Evolutionary conservation across 2,797 vertebrate species (phyloP), one percentile per base, ranked within the genome.

Genomic region (Calcarius lapponicus): DNA sequence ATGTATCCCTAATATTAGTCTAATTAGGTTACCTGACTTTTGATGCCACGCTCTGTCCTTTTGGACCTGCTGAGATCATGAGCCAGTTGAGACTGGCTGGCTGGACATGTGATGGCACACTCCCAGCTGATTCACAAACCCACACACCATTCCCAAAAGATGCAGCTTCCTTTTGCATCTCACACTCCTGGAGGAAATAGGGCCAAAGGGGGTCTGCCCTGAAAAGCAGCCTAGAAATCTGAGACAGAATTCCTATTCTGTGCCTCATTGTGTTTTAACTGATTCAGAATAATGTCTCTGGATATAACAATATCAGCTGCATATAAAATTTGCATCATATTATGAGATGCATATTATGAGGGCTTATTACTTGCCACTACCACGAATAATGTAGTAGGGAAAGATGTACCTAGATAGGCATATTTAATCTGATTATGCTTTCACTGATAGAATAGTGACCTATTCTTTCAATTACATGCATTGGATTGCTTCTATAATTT

Each of bases 401-500:
- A 84, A 80, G 57, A 71, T 61, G 14, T n/a, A 67, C 22, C 62
- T 70, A 69, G 58, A 86, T 38, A 93, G 13, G 42, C 51, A 83
- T 67, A 88, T 89, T 92, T 92, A 92, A 95, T 91, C 51, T 42
- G 36, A 92, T 87, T 87, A 92, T 82, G 42, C 2, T 1, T 87
- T 88, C 75, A 65, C 24, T 69, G 72, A 69, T 65, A 61, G 88
- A 36, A 83, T 34, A 80, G 88, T 57, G 69, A 89, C 79, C 81
- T 91, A 25, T 74, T 57, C 78, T 87, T 94, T 88, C 4, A 19
- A 54, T 56, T 81, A 67, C 7, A 24, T 58, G 40, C 24, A 70
- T 95, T 21, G 26, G 38, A 62, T 91, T 83, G 50, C 75, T 92
- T 85, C 57, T 78, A 34, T 78, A 79, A 91, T 89, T 92, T 94